Base-by-base conservation (phyloP, 1,140 invertebrate species). In the Leucophenga varia region DNA sequence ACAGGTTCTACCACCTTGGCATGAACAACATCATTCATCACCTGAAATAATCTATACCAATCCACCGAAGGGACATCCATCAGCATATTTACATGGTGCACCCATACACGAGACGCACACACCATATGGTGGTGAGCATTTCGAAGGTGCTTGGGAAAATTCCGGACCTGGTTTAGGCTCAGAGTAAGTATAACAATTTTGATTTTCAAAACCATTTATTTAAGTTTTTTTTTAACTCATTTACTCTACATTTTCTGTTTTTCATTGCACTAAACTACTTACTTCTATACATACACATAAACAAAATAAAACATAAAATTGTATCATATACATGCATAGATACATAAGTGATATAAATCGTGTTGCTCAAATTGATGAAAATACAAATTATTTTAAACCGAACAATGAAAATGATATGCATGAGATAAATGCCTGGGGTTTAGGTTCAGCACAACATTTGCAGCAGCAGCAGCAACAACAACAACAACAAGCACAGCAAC, bases 81-180 rank as follows among this genome's bases (percentile, higher is more conserved):
- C 65, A 25, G 48, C 72, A 47, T 75, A 75, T 50, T 54, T 76
- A 14, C 78, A 78, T 50, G 61, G 70, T 3, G 60, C 65, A 5
- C 70, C 64, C 1, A 52, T 69, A 12, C 71, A 74, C 28, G 71
- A 74, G 37, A 59, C 35, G 31, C 57, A 72, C 5, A 61, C 68
- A 5, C 53, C 78, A 67, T 53, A 76, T 74, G 41, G 76, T 14
- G 54, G 60, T 45, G 63, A 72, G 47, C 71, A 73, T 39, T 61
- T 59, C 32, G 70, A 73, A 36, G 55, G 55, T 52, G 58, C 78
- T 72, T 81, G 80, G 80, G 79, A 79, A 53, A 75, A 80, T 14
- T 82, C 80, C 30, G 81, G 81, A 31, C 81, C 80, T 3, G 80
- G 80, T 9, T 59, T 83, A 54, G 81, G 81, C 9, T 79, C 76